A percentile compares a stretch with the other conserved stretches of the same genome.
These are phyloP conservation scores for Melanerpes aurifrons DNA, from an alignment of 2,113 vertebrate genomes.

Conservation along the genomic window DNA sequence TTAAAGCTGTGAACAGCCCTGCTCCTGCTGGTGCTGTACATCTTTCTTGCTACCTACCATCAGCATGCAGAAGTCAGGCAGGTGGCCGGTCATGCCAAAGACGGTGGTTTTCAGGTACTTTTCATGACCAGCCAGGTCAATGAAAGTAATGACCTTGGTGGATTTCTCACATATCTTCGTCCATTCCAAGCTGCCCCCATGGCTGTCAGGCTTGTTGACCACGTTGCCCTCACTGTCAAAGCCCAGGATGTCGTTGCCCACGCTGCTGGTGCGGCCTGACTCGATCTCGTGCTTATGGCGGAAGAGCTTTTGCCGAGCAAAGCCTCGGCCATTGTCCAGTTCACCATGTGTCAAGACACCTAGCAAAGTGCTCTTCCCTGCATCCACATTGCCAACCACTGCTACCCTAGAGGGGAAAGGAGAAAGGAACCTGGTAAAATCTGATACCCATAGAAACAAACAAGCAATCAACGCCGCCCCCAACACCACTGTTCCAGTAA, in stretches of 20 bases:
- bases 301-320: slow-evolving; percentile 97
- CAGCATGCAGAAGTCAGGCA: slow-evolving; percentile 99
- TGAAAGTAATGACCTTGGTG: slow-evolving; percentile 98
- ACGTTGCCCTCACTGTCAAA: slow-evolving; percentile 95
- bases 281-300: slow-evolving; percentile 98
- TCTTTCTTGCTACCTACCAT: slow-evolving; percentile 83
- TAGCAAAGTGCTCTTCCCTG: slow-evolving; percentile 94
- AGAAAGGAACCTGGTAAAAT: slow-evolving; percentile 1
- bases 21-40: neutral
- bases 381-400: slow-evolving; percentile 97
- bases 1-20: neutral
- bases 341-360: slow-evolving; percentile 96
- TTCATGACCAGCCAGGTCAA: slow-evolving; percentile 96
- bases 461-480: neutral
- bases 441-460: neutral
- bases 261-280: slow-evolving; percentile 96
- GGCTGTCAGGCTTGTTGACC: slow-evolving; percentile 97
- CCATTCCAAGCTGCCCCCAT: slow-evolving; percentile 96
- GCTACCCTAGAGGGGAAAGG: slow-evolving; percentile 84
- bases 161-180: slow-evolving; percentile 99
- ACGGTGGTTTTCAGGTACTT: slow-evolving; percentile 99
- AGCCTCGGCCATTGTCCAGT: slow-evolving; percentile 95
- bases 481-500: neutral
- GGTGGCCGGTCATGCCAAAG: slow-evolving; percentile 97
- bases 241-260: slow-evolving; percentile 97